Conservation (phyloP, 2,888 invertebrate species). For the Gerosis bhagava region DNA sequence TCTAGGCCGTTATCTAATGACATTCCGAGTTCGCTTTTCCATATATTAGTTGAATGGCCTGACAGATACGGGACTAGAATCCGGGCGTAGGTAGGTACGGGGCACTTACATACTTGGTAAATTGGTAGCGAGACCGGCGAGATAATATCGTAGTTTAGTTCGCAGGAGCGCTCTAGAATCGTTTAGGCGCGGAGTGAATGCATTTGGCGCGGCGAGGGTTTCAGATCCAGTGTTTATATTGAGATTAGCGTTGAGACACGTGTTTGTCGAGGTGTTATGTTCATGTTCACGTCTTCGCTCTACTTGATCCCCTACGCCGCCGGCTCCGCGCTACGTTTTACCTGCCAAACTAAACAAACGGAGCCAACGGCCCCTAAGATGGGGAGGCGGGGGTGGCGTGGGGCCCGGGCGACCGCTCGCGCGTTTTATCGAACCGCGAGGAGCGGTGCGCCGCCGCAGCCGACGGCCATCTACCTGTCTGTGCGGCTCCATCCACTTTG, state of each 20-base stretch:
- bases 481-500: constrained; percentile 36
- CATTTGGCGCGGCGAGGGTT: too few species aligned
- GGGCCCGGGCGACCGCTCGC: constrained; percentile 36
- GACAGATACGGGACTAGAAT: too few species aligned
- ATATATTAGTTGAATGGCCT: constrained; percentile 1
- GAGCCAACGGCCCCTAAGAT: constrained; percentile 24
- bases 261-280: constrained; percentile 1
- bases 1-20: constrained; percentile 5
- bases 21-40: constrained; percentile 4
- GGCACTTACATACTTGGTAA: too few species aligned
- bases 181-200: too few species aligned
- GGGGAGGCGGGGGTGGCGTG: constrained; percentile 34
- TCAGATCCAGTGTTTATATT: too few species aligned
- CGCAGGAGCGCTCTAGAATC: too few species aligned
- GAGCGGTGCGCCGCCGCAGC: too few species aligned
- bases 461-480: background rate
- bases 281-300: constrained; percentile 1
- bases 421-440: constrained; percentile 30
- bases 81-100: too few species aligned
- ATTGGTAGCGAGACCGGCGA: too few species aligned
- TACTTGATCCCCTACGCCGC: too few species aligned
- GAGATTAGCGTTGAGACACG: background rate
- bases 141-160: too few species aligned
- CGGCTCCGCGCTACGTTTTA: constrained; percentile 61
- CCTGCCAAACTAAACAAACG: constrained; percentile 66